Evolutionary conservation across 1,140 invertebrate species (phyloP).

Genomic region (Danaus melanippus): DNA sequence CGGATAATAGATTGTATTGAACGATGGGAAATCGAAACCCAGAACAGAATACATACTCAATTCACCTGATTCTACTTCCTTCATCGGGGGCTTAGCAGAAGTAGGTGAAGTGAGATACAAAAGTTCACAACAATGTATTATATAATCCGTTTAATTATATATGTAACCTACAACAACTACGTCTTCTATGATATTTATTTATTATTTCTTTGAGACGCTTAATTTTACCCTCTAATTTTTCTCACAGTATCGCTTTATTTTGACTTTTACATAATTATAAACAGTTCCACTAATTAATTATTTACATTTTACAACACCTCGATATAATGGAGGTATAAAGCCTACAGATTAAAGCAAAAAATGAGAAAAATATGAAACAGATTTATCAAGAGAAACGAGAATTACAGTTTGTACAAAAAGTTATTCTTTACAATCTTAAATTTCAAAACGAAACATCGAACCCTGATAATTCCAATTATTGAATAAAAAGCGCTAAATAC

Average conservation of each 20-base stretch:
- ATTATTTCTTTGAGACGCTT: constrained; percentile 48
- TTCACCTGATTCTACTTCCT: constrained; percentile 10
- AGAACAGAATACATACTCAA: constrained; percentile 11
- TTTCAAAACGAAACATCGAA: constrained; percentile 55
- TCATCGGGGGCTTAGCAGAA: constrained; percentile 5
- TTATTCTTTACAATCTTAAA: constrained; percentile 45
- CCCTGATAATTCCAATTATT: constrained; percentile 69
- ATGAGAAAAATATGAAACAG: constrained; percentile 37
- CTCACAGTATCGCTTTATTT: constrained; percentile 71
- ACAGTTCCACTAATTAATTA: constrained; percentile 66
- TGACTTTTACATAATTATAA: constrained; percentile 69
- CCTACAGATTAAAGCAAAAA: constrained; percentile 47
- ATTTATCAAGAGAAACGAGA: constrained; percentile 34
- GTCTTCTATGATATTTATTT: constrained; percentile 63
- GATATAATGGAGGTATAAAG: constrained; percentile 46
- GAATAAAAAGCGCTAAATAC: constrained; percentile 62
- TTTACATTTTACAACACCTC: constrained; percentile 57
- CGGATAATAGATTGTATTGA: no score
- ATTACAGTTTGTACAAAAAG: constrained; percentile 32
- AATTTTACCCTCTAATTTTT: constrained; percentile 64
- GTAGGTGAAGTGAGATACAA: constrained; percentile 21
- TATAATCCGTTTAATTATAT: constrained; percentile 47
- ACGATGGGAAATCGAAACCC: no score
- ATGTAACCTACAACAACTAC: constrained; percentile 61
- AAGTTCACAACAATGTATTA: constrained; percentile 46